Base-by-base conservation (phyloP, 2,113 vertebrate species). In the Corythaixoides concolor region DNA sequence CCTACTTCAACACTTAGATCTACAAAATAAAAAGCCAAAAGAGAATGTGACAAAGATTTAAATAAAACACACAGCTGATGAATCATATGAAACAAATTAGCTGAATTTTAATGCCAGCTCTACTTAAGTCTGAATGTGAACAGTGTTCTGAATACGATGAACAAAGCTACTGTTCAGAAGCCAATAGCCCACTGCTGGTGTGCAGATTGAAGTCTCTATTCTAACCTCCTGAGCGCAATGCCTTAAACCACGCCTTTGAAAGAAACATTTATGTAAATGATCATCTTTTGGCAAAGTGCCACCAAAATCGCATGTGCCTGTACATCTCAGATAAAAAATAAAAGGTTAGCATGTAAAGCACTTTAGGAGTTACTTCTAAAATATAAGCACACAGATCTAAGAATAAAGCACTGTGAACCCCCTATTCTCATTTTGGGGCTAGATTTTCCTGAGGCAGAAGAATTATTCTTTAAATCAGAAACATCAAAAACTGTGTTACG, bases 41-140 rank as follows among this genome's bases (percentile, higher is more conserved):
- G 89, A 97, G 96, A 97, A 97, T 91, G 97, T 94, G 92, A 95
- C 95, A 94, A 89, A 97, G 97, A 97, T 85, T 96, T 95, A 97
- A 97, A 97, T 97, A 97, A 97, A 98, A 97, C 97, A 97, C 96
- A 98, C 97, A 98, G 98, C 98, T 98, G 98, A 98, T 97, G 96
- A 97, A 97, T 98, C 98, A 98, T 98, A 98, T 98, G 98, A 97
- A 97, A 90, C 96, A 97, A 97, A 98, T 97, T 97, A 97, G 94
- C 93, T 91, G 91, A 90, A 97, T 95, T 96, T 97, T 94, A 97
- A 96, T 88, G 88, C 97, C 97, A 97, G 97, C 95, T 93, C 97
- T 97, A 97, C 97, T 97, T 93, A 91, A 92, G 97, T 93, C 74
- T 98, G 95, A 97, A 97, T 97, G 94, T 6, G 69, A 97, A 93